Base-by-base conservation (phyloP, 2,113 vertebrate species). In the Alligator mississippiensis region DNA sequence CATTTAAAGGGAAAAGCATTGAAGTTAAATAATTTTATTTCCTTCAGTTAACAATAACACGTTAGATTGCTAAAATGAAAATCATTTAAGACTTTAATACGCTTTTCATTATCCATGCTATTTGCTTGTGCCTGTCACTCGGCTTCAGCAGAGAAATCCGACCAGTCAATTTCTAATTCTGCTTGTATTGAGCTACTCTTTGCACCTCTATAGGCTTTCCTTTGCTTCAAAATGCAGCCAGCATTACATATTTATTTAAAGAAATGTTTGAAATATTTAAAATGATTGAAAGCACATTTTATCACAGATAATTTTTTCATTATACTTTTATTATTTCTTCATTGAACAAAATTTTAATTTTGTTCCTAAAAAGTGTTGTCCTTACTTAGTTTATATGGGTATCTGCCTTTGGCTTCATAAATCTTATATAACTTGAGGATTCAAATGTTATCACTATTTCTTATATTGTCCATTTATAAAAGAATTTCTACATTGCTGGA, bases 11-110 rank as follows among this genome's bases (percentile, higher is more conserved):
- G 47, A 58, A 83, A 92, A 93, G 70, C 7, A 61, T 3, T 86
- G 59, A 25, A 91, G n/a, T 80, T 91, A 88, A 89, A 93, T 91
- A 85, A 95, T 80, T 87, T 89, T 89, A 84, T 94, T 88, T 93
- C 15, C 34, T 76, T 88, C 81, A 30, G 70, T 89, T 95, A 94
- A 92, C 70, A 94, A 85, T 90, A 93, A 82, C 64, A 92, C 61
- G 85, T 85, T 77, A 87, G 2, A 21, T 82, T 89, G 70, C 77
- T 94, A 92, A 21, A 34, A 93, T 77, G 28, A 89, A 92, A 92
- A 80, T 79, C 0, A 80, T 82, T 90, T 70, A 66, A 89, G 80
- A 89, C 87, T 88, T 61, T 84, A 96, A 91, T 70, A 47, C 0
- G 0, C 47, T 91, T 93, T 88, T 89, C 66, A 87, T 92, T 84